Evolutionary conservation across 2,888 invertebrate genomes (phyloP), one percentile per base, ranked within the genome.

Genomic region (Chironomus tentans): DNA sequence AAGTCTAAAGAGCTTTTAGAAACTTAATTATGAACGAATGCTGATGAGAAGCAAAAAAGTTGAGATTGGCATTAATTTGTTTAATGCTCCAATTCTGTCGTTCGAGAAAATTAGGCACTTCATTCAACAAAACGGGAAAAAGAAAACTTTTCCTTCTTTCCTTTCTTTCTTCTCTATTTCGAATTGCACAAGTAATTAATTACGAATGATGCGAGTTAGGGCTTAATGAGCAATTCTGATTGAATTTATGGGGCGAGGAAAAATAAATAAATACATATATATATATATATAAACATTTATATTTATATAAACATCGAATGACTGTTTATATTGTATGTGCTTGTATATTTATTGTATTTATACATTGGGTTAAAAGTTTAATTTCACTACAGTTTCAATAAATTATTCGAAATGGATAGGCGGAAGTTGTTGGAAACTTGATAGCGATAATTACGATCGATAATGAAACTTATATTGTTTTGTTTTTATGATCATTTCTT

Each of bases 1-100:
- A 65, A 68, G 68, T 72, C 38, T 62, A 50, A 72, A 61, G 72
- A 28, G 50, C 46, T 72, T 72, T 72, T 74, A 15, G 24, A 48
- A 74, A 74, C 65, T 65, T 74, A 65, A 74, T 74, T 74, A 74
- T 21, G 24, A 68, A 28, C 46, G 48, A 68, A 72, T 50, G 61
- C 18, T 48, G 61, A 71, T 24, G 61, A 47, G 61, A n/a, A 28
- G 68, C 22, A 70, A 71, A 70, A 71, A 71, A 71, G 71, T 71
- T 71, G 56, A 71, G 56, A 24, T 71, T 56, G 48, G 56, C 71
- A 71, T 71, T 71, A 71, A 71, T 71, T 71, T 71, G 71, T 61
- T 71, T 71, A 71, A 71, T 71, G 61, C 71, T 71, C 71, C 56
- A 12, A 22, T 50, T 56, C 15, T 50, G 46, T 38, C 71, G 56